A percentile compares a stretch with the other conserved stretches of the same genome.
Conservation (phyloP, 2,888 invertebrate species). For the Agrochola lychnidis region DNA sequence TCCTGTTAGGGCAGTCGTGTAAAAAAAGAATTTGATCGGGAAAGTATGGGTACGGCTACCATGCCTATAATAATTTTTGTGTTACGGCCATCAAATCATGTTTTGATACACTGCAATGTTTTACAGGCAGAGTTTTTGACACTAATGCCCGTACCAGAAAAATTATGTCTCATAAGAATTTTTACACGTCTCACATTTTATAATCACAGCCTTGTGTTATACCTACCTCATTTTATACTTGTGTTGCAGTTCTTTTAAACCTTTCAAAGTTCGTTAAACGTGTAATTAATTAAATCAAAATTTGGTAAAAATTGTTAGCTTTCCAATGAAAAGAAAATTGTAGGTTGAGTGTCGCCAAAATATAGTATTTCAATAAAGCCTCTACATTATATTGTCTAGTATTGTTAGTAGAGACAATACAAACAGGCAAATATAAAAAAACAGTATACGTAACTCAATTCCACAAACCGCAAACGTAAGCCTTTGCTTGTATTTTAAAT, state of each 20-base stretch:
- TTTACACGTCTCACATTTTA: not conserved
- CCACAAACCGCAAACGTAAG: not conserved
- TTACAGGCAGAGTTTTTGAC: not conserved
- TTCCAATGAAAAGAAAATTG: not conserved
- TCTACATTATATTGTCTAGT: not conserved
- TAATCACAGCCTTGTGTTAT: not conserved
- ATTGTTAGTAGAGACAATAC: not conserved
- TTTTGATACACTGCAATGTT: not conserved
- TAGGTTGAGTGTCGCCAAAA: not conserved
- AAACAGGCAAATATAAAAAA: not conserved
- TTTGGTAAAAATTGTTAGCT: not conserved
- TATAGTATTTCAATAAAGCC: not conserved
- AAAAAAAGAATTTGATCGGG: not conserved
- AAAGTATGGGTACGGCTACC: not conserved
- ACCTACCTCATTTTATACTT: too few species aligned
- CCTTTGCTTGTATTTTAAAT: not conserved
- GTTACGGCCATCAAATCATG: not conserved
- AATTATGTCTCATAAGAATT: not conserved
- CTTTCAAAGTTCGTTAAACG: not conserved
- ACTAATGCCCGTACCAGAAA: not conserved
- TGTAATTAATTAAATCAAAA: not conserved
- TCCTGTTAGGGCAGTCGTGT: too few species aligned
- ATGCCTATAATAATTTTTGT: not conserved
- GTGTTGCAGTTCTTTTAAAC: not conserved
- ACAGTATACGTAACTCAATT: not conserved